Evolutionary conservation across 2,888 invertebrate genomes (phyloP).

Genomic region (Oxyscelio sp.): DNA sequence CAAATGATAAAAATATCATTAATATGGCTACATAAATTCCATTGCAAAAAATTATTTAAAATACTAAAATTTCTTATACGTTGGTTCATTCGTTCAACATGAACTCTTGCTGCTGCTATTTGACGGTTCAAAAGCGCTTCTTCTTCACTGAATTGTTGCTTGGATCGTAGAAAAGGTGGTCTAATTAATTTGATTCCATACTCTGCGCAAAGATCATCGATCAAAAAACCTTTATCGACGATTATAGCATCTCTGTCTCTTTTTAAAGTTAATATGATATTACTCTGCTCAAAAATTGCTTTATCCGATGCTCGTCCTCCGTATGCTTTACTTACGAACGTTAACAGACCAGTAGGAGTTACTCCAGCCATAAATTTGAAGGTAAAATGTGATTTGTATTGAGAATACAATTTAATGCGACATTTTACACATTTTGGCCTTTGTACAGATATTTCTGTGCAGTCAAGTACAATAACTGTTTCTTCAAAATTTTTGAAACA

Average conservation of each 20-base stretch:
- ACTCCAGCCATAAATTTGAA: too few relatives aligned
- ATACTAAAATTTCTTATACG: slow-evolving; percentile 56
- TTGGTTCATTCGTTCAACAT: slow-evolving; percentile 68
- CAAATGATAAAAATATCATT: slow-evolving; percentile 35
- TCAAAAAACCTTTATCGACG: slow-evolving; percentile 20
- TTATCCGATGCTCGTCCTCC: too few relatives aligned
- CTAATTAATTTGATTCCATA: slow-evolving; percentile 27
- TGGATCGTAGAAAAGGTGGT: slow-evolving; percentile 61
- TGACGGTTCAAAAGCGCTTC: slow-evolving; percentile 47
- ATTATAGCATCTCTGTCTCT: slow-evolving; percentile 51
- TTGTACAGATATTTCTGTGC: too few relatives aligned
- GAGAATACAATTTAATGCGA: too few relatives aligned
- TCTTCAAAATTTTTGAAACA: too few relatives aligned
- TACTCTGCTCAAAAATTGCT: too few relatives aligned
- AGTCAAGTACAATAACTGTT: too few relatives aligned
- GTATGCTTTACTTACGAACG: too few relatives aligned
- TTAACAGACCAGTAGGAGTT: too few relatives aligned
- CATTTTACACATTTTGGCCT: too few relatives aligned
- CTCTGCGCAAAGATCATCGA: slow-evolving; percentile 65
- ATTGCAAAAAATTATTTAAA: slow-evolving; percentile 17
- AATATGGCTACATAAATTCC: slow-evolving; percentile 3
- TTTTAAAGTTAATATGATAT: slow-evolving; percentile 67
- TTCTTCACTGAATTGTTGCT: slow-evolving; percentile 67
- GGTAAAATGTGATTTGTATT: too few relatives aligned
- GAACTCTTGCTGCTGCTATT: slow-evolving; percentile 69